These are phyloP conservation scores for Drosophila rufa DNA, from an alignment of 1,140 invertebrate species.

Conservation along the genomic window DNA sequence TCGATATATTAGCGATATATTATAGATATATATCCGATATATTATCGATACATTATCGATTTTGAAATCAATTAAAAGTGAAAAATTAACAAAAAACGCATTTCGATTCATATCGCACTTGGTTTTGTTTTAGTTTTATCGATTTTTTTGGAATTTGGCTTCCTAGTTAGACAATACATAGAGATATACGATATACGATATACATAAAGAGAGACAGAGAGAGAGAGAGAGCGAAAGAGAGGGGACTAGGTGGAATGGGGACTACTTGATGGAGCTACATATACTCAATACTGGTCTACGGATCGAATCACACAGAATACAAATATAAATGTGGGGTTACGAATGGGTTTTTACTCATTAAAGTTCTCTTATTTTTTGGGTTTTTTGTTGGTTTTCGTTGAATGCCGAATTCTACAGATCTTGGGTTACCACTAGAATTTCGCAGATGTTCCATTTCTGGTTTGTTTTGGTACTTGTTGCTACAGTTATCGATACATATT, in stretches of 20 bases:
- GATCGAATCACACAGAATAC: constrained; percentile 77
- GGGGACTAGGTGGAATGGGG: constrained; percentile 34
- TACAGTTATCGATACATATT: constrained; percentile 44
- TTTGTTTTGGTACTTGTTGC: constrained; percentile 35
- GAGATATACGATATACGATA: constrained; percentile 40
- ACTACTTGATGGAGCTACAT: constrained; percentile 59
- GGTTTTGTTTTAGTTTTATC: constrained; percentile 44
- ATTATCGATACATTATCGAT: too few relatives aligned
- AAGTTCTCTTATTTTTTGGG: constrained; percentile 1
- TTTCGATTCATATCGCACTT: constrained; percentile 55
- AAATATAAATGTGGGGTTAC: constrained; percentile 63
- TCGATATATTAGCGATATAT: background rate
- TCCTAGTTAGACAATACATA: constrained; percentile 75
- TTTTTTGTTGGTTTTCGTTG: constrained; percentile 6
- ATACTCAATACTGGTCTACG: constrained; percentile 48
- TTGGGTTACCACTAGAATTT: constrained; percentile 59
- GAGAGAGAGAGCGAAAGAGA: constrained; percentile 35
- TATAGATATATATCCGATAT: background rate
- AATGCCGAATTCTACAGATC: constrained; percentile 30
- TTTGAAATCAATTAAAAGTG: background rate
- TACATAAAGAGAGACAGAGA: constrained; percentile 25
- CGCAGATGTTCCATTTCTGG: constrained; percentile 29
- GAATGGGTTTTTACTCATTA: constrained; percentile 39
- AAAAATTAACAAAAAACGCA: background rate
- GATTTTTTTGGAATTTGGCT: constrained; percentile 54